Evolutionary conservation across 2,888 invertebrate genomes (phyloP), one percentile per base, ranked within the genome.

Genomic region (Agelastica alni): DNA sequence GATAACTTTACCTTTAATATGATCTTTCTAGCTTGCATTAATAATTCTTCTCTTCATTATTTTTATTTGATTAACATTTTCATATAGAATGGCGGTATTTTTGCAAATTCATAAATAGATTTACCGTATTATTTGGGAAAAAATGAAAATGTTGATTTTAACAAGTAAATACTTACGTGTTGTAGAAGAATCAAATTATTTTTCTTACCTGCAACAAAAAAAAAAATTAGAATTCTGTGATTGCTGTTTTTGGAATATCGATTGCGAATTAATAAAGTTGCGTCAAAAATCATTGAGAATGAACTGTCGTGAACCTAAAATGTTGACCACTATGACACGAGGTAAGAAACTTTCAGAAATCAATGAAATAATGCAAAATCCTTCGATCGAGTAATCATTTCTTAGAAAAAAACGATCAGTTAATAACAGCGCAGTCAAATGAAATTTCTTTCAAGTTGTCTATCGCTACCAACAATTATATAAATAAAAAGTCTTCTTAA

Each of bases 221-320:
- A 48, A 48, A 48, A 10, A 30, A 39, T 28, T 31, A 43, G 36
- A 36, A 39, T 48, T 39, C 10, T 37, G 26, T 22, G 37, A 22
- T 39, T 13, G 31, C 17, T 17, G 12, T 20, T 14, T 39, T 10
- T 6, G 39, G 17, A 47, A 47, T 47, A 16, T 26, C n/a, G 22
- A 37, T 47, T 48, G 51, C 46, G 48, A 22, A 37, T 47, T 16
- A 44, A 36, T n/a, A 36, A 54, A 56, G 66, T 70, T 69, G 67
- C 69, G 46, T 67, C 66, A 69, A 68, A 68, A 69, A 68, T 69
- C 70, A 70, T 70, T 70, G 70, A 70, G 54, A 69, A 62, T 61
- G 65, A 69, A 63, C 70, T 67, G 63, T 58, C 65, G 53, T 70
- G 70, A 70, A 70, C 70, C 54, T 58, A 41, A 34, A 42, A 59